These are phyloP conservation scores for Lacerta bilineata DNA, from an alignment of 2,797 vertebrate species.

Conservation along the genomic window DNA sequence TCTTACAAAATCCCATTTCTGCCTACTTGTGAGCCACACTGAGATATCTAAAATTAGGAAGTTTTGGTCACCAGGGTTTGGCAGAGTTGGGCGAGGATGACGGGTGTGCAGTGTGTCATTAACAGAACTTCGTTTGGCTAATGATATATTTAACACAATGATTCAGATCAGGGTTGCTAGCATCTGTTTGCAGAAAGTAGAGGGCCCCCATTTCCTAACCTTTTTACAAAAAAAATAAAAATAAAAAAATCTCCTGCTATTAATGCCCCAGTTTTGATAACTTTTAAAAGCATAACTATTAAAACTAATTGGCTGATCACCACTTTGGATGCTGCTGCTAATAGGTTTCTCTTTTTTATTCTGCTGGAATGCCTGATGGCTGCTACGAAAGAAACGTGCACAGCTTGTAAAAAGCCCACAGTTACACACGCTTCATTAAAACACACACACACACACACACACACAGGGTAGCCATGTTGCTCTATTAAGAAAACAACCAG, in stretches of 20 bases:
- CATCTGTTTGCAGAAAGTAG: neutral
- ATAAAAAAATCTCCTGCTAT: neutral
- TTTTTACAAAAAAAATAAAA: neutral
- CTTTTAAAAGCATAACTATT: constrained; percentile 45
- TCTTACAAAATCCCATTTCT: neutral
- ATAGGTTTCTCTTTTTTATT: constrained; percentile 17
- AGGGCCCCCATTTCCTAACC: neutral
- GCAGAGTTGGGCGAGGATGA: neutral
- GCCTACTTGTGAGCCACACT: too few species aligned
- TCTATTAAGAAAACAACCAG: too few species aligned
- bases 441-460: too few species aligned
- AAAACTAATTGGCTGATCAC: constrained; percentile 52
- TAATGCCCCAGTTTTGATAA: constrained; percentile 46
- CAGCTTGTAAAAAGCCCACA: constrained; percentile 54
- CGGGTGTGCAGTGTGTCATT: too few species aligned
- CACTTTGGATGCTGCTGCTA: constrained; percentile 48
- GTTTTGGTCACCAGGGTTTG: neutral
- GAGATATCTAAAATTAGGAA: neutral
- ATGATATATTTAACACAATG: constrained; percentile 12
- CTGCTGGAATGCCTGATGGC: constrained; percentile 58
- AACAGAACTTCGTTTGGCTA: neutral
- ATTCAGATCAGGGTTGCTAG: neutral
- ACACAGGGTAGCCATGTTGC: too few species aligned
- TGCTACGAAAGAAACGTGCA: constrained; percentile 53
- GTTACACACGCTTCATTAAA: constrained; percentile 63